These are phyloP conservation scores for Coracopsis vasa DNA, from an alignment of 2,113 vertebrate species.

Conservation along the genomic window DNA sequence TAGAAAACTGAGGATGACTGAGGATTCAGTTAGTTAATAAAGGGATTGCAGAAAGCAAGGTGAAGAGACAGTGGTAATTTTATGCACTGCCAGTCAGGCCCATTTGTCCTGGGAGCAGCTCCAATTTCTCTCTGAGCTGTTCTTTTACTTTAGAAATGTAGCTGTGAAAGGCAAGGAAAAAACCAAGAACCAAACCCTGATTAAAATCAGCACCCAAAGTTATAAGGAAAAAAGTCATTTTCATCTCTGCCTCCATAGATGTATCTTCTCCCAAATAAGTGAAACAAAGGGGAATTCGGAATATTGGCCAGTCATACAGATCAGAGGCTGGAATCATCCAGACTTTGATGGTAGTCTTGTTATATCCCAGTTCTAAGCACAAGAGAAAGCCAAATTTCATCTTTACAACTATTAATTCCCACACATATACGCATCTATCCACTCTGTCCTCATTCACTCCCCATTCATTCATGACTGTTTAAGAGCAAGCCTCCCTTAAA, in stretches of 20 bases:
- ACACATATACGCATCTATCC: neutral
- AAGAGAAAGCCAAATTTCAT: neutral
- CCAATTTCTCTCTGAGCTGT: slow-evolving; percentile 52
- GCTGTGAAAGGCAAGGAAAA: neutral
- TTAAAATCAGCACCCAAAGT: slow-evolving; percentile 53
- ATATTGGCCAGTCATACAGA: neutral
- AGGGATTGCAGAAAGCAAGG: slow-evolving; percentile 53
- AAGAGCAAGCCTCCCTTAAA: slow-evolving; percentile 1
- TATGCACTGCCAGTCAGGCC: slow-evolving; percentile 64
- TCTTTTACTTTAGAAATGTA: slow-evolving; percentile 46
- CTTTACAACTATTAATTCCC: neutral
- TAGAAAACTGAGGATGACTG: slow-evolving; percentile 13
- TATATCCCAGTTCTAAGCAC: neutral
- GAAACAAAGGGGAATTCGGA: neutral
- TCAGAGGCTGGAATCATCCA: neutral
- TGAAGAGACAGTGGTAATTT: slow-evolving; percentile 67
- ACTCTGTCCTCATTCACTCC: neutral
- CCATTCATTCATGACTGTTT: neutral
- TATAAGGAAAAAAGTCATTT: slow-evolving; percentile 28
- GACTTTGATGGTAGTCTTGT: neutral
- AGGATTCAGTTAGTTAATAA: slow-evolving; percentile 53
- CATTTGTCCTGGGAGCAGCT: slow-evolving; percentile 61
- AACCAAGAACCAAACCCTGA: neutral
- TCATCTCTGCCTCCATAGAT: neutral
- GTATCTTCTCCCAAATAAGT: neutral